Percentiles rank a stretch among this genome's conserved stretches.
These are phyloP conservation scores for Brachionus plicatilis DNA, from an alignment of 1,140 invertebrate species.

Conservation along the genomic window DNA sequence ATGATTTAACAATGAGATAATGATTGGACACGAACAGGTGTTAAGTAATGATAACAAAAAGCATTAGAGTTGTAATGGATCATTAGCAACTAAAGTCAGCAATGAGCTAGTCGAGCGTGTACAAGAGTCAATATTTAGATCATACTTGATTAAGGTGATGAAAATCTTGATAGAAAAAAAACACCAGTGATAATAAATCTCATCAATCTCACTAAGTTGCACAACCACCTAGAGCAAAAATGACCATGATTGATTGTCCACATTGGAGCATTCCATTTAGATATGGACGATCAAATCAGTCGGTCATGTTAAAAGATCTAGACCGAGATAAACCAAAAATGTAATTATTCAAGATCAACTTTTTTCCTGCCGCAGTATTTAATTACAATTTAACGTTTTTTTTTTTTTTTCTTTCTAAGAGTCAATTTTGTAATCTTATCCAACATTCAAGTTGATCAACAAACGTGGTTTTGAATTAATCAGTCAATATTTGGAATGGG, in stretches of 20 bases:
- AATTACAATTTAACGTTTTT: constrained; percentile 23
- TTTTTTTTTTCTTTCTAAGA: neutral
- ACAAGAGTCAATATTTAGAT: neutral
- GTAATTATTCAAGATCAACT: neutral
- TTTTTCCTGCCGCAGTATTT: neutral
- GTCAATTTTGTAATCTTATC: neutral
- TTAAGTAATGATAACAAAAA: neutral
- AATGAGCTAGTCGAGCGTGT: neutral
- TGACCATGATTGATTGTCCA: neutral
- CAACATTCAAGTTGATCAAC: neutral
- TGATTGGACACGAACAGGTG: neutral
- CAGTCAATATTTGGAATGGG: neutral
- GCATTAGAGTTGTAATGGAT: neutral
- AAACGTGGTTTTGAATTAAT: neutral
- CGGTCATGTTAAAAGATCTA: neutral
- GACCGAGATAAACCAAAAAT: neutral
- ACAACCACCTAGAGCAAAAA: neutral
- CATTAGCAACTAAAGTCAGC: neutral
- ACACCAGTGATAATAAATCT: neutral
- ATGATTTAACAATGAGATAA: too few relatives aligned
- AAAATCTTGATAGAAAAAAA: neutral
- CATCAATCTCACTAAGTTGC: neutral
- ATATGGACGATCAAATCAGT: neutral
- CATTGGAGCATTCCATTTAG: neutral
- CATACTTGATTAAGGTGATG: neutral